Percentiles rank a stretch among this genome's conserved stretches.
phyloP scores from a whole-genome alignment of 2,113 vertebrate species.

The Turnix velox region DNA sequence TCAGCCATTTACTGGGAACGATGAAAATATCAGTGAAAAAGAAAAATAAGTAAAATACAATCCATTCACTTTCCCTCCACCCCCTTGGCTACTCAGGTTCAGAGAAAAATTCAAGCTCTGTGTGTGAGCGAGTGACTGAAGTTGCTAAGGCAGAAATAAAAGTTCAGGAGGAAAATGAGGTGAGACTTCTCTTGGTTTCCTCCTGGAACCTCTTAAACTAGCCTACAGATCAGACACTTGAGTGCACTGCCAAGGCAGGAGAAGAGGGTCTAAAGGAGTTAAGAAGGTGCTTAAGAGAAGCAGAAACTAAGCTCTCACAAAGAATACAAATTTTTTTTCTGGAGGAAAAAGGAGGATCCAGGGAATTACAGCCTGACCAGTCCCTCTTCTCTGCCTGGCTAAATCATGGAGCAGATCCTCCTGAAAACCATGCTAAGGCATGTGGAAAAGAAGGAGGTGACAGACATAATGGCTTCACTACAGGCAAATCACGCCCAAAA shows the following conservation, averaged over 20 bases:
- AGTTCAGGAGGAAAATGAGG: neutral
- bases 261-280: neutral
- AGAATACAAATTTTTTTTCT: neutral
- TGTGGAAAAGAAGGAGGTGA: neutral
- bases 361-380: neutral
- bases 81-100: neutral
- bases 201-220: neutral
- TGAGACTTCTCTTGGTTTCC: neutral
- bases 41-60: neutral
- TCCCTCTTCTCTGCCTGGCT: neutral
- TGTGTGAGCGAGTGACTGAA: neutral
- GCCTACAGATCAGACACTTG: neutral
- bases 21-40: neutral
- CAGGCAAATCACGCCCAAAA: neutral
- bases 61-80: neutral
- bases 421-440: neutral
- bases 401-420: neutral
- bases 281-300: neutral
- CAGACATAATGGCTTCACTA: neutral
- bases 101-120: neutral
- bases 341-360: neutral
- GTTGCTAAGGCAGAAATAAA: neutral
- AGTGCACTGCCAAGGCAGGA: neutral
- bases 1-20: neutral
- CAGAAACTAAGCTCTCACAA: neutral